Base-by-base conservation (phyloP, 2,113 vertebrate genomes). In the Neogobius melanostomus region DNA sequence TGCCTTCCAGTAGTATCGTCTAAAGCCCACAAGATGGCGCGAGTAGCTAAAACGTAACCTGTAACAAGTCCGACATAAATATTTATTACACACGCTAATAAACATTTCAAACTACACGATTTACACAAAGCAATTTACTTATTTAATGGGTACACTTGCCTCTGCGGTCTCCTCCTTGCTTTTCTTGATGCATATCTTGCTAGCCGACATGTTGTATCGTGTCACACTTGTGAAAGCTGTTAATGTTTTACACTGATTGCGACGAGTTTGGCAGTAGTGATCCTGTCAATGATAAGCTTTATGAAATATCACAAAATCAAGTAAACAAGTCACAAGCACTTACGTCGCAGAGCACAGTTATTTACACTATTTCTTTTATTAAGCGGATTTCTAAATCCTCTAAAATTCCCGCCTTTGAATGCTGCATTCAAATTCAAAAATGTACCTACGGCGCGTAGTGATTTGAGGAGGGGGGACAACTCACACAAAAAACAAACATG, bases 101-200 rank as follows among this genome's bases (percentile, higher is more conserved):
- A 28, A 21, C 9, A 54, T 28, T 54, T 56, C 11, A 53, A 2
- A 53, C 50, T 5, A 56, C 53, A 11, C 11, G 9, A 28, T 21
- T 11, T 21, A 8, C 10, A 54, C 8, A 28, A 11, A 56, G 17
- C 10, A 0, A 56, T 6, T 49, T 1, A 9, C 1, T n/a, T 45
- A 45, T 44, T 44, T 6, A 51, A 51, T 5, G 11, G 7, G 44
- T 6, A 44, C 44, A 61, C 59, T 61, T 45, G 59, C 90, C 90
- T 91, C 81, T 0, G 69, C 62, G 1, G 78, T 82, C 49, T 80
- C 86, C 16, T 78, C 75, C 17, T 82, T 85, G 68, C 51, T 85
- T 53, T 66, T 82, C 57, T 65, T 71, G 10, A 49, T 6, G 44
- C 71, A 71, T 68, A 76, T 79, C 59, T 82, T 85, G 9, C 36